Percentiles rank a stretch among this genome's conserved stretches.
phyloP scores from a whole-genome alignment of 2,888 invertebrate species.

The Drosophila affinis region DNA sequence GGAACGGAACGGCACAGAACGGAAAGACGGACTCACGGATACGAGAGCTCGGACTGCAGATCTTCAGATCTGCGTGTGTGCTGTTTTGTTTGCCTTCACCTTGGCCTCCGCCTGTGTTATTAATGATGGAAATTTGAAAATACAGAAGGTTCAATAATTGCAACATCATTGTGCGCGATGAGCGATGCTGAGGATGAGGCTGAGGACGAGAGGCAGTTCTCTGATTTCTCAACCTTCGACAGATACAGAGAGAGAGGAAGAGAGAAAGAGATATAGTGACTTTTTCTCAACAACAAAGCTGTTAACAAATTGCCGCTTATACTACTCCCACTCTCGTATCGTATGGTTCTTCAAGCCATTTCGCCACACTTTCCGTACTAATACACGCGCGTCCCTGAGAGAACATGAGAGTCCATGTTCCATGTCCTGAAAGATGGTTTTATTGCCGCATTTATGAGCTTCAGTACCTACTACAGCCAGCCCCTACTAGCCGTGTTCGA shows the following conservation, averaged over 20 bases:
- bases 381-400: conserved; percentile 61
- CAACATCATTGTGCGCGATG: conserved; percentile 81
- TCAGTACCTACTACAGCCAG: conserved; percentile 3
- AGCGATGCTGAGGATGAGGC: conserved; percentile 15
- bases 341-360: conserved; percentile 28
- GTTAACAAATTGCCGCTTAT: conserved; percentile 65
- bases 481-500: conserved; percentile 11
- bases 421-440: conserved; percentile 15
- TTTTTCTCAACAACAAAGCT: conserved; percentile 63
- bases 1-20: neutral
- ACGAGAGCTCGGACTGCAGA: neutral
- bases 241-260: neutral
- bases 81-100: conserved; percentile 67
- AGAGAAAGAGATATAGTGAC: conserved; percentile 55
- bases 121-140: conserved; percentile 84
- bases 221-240: conserved; percentile 50
- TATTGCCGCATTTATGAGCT: conserved; percentile 26
- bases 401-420: neutral
- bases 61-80: conserved; percentile 3
- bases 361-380: conserved; percentile 51
- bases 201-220: conserved; percentile 7
- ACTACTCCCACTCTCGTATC: conserved; percentile 21
- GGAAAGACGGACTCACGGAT: conserved; percentile 2
- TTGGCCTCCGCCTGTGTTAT: conserved; percentile 83
- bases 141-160: conserved; percentile 84